Evolutionary conservation across 2,888 invertebrate species (phyloP).

Genomic region (Quadroppia sp.): DNA sequence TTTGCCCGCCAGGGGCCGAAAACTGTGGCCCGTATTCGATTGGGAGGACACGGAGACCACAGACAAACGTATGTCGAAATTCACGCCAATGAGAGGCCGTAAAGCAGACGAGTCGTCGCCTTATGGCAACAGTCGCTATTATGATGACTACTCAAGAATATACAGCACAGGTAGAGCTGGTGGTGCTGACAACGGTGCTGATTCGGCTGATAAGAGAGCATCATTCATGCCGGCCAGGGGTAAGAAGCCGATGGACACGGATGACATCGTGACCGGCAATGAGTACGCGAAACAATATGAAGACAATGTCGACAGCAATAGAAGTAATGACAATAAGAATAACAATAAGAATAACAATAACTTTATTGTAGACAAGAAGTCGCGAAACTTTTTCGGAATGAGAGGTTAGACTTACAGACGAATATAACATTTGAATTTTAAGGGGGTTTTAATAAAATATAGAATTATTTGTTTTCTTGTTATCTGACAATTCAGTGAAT

Average conservation of each 20-base stretch:
- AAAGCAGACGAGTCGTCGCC: neutral
- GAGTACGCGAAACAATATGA: neutral
- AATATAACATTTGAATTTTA: no score
- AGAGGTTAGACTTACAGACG: neutral
- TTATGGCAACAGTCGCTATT: no score
- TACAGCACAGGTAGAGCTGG: neutral
- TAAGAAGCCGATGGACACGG: constrained; percentile 14
- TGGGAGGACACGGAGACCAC: neutral
- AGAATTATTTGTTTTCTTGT: no score
- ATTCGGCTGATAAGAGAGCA: neutral
- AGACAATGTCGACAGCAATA: neutral
- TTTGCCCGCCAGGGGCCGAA: neutral
- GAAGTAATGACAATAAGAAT: no score
- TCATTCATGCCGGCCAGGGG: constrained; percentile 3
- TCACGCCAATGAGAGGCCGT: constrained; percentile 5
- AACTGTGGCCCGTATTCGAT: constrained; percentile 22
- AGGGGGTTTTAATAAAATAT: no score
- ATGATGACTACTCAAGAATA: neutral
- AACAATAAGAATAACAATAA: neutral
- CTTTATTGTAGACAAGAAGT: neutral
- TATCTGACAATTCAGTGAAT: no score
- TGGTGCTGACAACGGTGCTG: neutral
- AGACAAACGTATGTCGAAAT: neutral
- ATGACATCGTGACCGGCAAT: neutral
- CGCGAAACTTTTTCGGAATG: neutral